These are phyloP conservation scores for Tupaia tana DNA, from an alignment of 2,113 vertebrate species.

Conservation along the genomic window DNA sequence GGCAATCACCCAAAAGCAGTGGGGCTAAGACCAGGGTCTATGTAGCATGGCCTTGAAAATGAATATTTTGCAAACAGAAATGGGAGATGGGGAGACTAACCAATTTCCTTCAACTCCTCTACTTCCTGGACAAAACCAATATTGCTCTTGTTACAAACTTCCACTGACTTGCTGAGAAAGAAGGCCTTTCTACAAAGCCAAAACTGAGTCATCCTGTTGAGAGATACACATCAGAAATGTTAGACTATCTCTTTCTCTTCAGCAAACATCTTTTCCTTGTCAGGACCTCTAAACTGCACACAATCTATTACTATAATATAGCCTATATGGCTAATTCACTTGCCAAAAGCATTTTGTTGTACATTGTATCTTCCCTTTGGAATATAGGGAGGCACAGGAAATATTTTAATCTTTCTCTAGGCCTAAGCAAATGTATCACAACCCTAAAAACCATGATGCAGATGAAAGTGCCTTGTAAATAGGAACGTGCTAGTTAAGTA, in stretches of 20 bases:
- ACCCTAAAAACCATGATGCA: background rate
- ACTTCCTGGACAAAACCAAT: constrained; percentile 54
- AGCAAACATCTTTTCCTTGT: constrained; percentile 2
- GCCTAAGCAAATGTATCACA: constrained; percentile 13
- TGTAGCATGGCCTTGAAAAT: background rate
- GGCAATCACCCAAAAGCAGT: constrained; percentile 46
- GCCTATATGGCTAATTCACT: constrained; percentile 50
- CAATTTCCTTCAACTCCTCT: constrained; percentile 39
- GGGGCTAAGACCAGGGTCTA: background rate
- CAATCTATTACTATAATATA: constrained; percentile 26
- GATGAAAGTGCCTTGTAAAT: constrained; percentile 26
- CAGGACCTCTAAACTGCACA: constrained; percentile 6
- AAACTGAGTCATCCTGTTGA: constrained; percentile 35
- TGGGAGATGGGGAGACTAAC: background rate
- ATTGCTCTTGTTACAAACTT: constrained; percentile 39
- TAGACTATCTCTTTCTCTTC: constrained; percentile 38
- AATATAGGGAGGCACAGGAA: constrained; percentile 39
- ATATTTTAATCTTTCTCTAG: constrained; percentile 54
- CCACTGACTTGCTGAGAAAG: constrained; percentile 10
- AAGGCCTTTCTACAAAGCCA: constrained; percentile 50
- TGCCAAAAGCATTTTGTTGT: constrained; percentile 40
- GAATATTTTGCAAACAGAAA: constrained; percentile 62
- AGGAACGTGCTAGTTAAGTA: constrained; percentile 40
- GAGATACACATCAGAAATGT: constrained; percentile 25
- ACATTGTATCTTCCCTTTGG: constrained; percentile 5